Evolutionary conservation across 2,888 invertebrate genomes (phyloP), one percentile per base, ranked within the genome.

Genomic region (Hemicrepidius hirtus): DNA sequence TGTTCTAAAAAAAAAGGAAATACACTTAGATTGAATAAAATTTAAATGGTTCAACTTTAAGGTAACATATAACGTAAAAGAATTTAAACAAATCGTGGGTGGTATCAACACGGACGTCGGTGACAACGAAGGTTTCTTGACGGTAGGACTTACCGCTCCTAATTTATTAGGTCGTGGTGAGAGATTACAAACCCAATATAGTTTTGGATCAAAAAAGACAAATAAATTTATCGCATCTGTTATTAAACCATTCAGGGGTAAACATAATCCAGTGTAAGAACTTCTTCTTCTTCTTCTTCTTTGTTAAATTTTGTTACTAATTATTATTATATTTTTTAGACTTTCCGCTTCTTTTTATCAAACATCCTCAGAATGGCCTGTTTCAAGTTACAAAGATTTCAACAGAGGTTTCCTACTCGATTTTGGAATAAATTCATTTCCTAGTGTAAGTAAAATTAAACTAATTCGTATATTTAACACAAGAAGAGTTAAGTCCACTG

Each of bases 101-200:
- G 94, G 95, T 0, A 90, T 97, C 40, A 95, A 93, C 82, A 97
- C 97, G 0, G 91, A 94, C 77, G 93, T 97, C 72, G 97, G 96
- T 21, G 95, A 97, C 83, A 97, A 97, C 84, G 97, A 98, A 84
- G 97, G 96, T 0, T 94, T 95, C 21, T 84, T 97, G 32, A 91
- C 94, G 20, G 86, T 94, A 10, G 92, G 94, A 63, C 87, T 94
- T 65, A 90, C 92, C 79, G 87, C 94, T 76, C 96, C 96, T 0
- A 98, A 98, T 87, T 86, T 96, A 64, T 88, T 93, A 78, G 98
- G 98, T 0, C 90, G 97, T 67, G 98, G 96, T 0, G 98, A 98
- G 88, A 88, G 90, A 35, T 79, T 97, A 9, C 92, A 93, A 78
- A 88, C 93, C 16, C 96, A 97, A 84, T 96, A 96, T 86, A 94